phyloP scores from a whole-genome alignment of 2,113 vertebrate genomes.

The Cavia porcellus region DNA sequence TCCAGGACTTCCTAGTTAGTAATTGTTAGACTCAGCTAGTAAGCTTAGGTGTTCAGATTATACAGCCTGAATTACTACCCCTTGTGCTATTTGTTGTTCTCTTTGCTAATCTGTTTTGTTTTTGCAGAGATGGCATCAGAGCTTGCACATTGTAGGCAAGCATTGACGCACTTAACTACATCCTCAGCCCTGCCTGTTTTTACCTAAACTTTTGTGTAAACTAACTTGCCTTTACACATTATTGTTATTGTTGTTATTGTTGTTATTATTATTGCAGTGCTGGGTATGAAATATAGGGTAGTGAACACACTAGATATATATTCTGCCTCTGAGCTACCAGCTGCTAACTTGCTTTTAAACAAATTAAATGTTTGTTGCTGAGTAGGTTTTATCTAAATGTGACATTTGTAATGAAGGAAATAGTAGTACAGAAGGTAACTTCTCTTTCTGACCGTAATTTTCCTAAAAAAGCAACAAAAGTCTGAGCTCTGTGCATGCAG shows the following conservation, averaged over 20 bases:
- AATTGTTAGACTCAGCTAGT: slow-evolving; percentile 36
- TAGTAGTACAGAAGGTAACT: slow-evolving; percentile 3
- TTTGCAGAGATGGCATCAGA: not conserved
- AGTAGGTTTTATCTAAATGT: not conserved
- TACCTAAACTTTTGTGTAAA: not conserved
- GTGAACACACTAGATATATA: not conserved
- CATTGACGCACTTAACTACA: not conserved
- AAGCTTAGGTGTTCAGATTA: slow-evolving; percentile 20
- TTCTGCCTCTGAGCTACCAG: not conserved
- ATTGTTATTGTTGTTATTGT: not conserved
- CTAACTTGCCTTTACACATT: slow-evolving; percentile 61
- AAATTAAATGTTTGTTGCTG: slow-evolving; percentile 53
- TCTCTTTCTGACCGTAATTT: not conserved
- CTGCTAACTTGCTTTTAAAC: slow-evolving; percentile 67
- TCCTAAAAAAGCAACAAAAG: slow-evolving; percentile 55
- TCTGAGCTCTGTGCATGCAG: not conserved
- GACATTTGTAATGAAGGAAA: slow-evolving; percentile 45
- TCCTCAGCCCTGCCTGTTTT: not conserved
- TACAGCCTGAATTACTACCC: not conserved
- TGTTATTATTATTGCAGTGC: not conserved
- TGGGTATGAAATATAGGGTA: not conserved
- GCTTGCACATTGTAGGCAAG: not conserved
- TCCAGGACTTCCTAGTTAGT: not conserved
- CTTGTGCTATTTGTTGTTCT: not conserved
- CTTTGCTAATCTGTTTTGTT: slow-evolving; percentile 42